phyloP scores from a whole-genome alignment of 2,888 invertebrate species.

The Drosophila falleni region DNA sequence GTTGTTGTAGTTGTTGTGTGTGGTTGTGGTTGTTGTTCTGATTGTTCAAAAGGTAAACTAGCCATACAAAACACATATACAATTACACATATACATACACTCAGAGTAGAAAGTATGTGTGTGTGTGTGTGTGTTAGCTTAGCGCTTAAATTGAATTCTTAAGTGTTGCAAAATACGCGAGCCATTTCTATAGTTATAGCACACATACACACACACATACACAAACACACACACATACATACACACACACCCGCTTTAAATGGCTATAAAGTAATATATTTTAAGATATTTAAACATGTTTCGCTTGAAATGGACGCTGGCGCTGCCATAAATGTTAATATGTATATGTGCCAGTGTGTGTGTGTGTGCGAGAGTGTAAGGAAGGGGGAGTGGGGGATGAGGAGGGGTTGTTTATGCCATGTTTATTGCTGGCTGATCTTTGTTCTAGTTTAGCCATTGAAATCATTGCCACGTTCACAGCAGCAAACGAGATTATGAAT shows the following conservation, averaged over 20 bases:
- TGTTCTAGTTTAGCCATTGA: conserved; percentile 42
- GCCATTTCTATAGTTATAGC: conserved; percentile 39
- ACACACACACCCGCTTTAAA: conserved; percentile 16
- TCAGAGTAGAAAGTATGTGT: conserved; percentile 5
- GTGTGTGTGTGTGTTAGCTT: conserved; percentile 39
- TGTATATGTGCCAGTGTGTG: conserved; percentile 11
- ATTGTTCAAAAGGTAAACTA: conserved; percentile 64
- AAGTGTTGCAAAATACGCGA: conserved; percentile 67
- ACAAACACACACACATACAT: conserved; percentile 4
- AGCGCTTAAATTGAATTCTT: conserved; percentile 69
- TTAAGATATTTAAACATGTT: conserved; percentile 77
- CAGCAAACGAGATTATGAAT: conserved; percentile 67
- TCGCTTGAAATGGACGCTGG: conserved; percentile 59
- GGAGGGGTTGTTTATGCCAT: conserved; percentile 34
- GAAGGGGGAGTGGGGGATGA: background rate
- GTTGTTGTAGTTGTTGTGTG: conserved; percentile 34
- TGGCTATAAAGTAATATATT: conserved; percentile 65
- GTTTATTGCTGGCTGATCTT: conserved; percentile 69
- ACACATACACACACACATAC: conserved; percentile 14
- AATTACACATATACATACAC: conserved; percentile 23
- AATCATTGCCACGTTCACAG: conserved; percentile 68
- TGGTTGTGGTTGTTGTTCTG: conserved; percentile 45
- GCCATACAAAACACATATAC: conserved; percentile 52
- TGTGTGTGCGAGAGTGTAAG: no score
- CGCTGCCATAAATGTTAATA: conserved; percentile 28